Conservation (phyloP, 2,113 vertebrate species). For the Zapornia atra region DNA sequence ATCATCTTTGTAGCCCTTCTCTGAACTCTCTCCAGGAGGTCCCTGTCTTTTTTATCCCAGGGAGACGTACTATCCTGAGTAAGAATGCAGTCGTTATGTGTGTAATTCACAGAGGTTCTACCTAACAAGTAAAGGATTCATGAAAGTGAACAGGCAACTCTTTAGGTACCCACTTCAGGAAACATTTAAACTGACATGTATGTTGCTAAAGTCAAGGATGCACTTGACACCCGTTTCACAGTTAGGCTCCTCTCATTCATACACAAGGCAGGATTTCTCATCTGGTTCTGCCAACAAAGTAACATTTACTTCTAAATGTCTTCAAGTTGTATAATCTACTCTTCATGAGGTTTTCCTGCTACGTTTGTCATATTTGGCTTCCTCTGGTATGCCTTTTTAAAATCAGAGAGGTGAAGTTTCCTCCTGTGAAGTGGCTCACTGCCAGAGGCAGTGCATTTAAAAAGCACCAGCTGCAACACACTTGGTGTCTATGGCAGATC, state of each 20-base stretch:
- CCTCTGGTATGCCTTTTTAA: not conserved
- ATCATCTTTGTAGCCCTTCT: too few relatives aligned
- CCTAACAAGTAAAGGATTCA: not conserved
- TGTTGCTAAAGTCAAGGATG: not conserved
- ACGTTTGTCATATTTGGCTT: not conserved
- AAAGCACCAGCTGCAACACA: not conserved
- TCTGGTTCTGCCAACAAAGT: not conserved
- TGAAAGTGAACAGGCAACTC: not conserved
- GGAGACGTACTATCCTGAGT: not conserved
- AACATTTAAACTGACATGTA: not conserved
- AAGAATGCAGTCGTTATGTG: not conserved
- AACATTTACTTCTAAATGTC: not conserved
- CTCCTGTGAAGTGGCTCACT: not conserved
- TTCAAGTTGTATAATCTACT: not conserved
- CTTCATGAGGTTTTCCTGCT: not conserved
- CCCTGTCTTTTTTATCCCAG: too few relatives aligned
- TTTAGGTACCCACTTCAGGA: not conserved
- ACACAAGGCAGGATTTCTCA: not conserved
- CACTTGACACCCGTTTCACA: not conserved
- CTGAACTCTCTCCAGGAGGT: too few relatives aligned
- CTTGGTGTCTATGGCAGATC: not conserved
- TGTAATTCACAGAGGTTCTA: not conserved
- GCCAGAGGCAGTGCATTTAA: not conserved
- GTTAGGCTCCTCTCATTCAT: not conserved
- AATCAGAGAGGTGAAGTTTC: not conserved